Evolutionary conservation across 2,113 vertebrate genomes (phyloP), one percentile per base, ranked within the genome.

Genomic region (Lycaon pictus): DNA sequence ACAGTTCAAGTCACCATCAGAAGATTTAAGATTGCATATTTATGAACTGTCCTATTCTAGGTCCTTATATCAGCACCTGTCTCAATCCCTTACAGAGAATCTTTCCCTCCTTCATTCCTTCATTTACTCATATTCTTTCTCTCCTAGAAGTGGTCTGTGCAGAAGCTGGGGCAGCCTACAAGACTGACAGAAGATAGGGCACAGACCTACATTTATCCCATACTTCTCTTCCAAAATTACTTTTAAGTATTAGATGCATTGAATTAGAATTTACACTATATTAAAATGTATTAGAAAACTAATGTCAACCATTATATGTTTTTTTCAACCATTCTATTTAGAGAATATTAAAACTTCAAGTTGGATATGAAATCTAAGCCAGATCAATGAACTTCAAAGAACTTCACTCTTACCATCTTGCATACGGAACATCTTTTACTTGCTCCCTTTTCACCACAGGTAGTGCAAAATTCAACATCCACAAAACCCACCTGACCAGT

Each of bases 401-500:
- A 88, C 20, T 79, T 72, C 81, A 88, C 90, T 96, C 99, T 99
- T 99, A 99, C 99, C 99, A 99, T 99, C 99, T 99, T 99, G 97
- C 99, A 99, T 22, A 99, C 98, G 11, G 99, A 99, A 93, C 99
- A 99, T 85, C 99, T 99, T 98, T 99, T 99, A 97, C 99, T 99
- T 1, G 99, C 99, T 92, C 99, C 99, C 51, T 99, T 99, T 98
- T 99, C 99, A 25, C 99, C 99, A 98, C 99, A 99, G 15, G 99
- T 99, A 3, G 99, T 99, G 81, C 99, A 99, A 98, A 99, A 99
- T 93, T 99, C 99, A 32, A 99, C 99, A 95, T 99, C 99, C 99
- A 99, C 99, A 97, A 99, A 99, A 37, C 99, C 99, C 79, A 99
- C 99, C 98, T 99, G 99, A 60, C 99, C 99, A 3, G 99, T 99